A percentile compares a stretch with the other conserved stretches of the same genome.
Conservation (phyloP, 2,797 vertebrate genomes). For the Cossypha polioptera region DNA sequence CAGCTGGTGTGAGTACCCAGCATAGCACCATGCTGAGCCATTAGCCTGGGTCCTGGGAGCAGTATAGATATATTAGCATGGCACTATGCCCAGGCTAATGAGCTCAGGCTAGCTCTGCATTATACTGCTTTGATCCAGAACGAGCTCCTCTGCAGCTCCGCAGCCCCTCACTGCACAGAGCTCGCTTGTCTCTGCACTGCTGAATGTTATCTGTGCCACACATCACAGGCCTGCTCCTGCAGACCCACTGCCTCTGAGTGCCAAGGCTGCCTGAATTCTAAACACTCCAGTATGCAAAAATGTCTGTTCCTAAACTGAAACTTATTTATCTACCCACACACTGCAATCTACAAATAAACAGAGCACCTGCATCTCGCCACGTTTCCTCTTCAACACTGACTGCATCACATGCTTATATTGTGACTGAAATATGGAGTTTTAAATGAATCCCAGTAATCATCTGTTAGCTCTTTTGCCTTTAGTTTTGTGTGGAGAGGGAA, state of each 20-base stretch:
- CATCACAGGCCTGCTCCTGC: background rate
- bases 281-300: background rate
- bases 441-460: background rate
- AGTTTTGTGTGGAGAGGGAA: background rate
- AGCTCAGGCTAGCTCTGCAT: conserved; percentile 31
- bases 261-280: background rate
- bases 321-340: conserved; percentile 4
- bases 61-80: conserved; percentile 48
- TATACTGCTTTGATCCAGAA: conserved; percentile 7
- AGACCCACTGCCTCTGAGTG: background rate
- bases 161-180: background rate
- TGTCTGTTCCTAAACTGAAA: background rate
- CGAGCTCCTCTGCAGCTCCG: background rate
- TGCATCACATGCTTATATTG: background rate
- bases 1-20: conserved; percentile 44
- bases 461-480: background rate
- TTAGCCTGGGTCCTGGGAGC: conserved; percentile 42
- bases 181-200: background rate
- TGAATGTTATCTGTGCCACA: background rate
- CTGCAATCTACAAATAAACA: background rate
- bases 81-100: conserved; percentile 16
- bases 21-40: conserved; percentile 30
- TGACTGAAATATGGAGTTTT: background rate
- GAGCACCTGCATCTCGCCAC: background rate
- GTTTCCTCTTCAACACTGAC: background rate